Evolutionary conservation across 2,797 vertebrate genomes (phyloP).

Genomic region (Psittacula derbiana): DNA sequence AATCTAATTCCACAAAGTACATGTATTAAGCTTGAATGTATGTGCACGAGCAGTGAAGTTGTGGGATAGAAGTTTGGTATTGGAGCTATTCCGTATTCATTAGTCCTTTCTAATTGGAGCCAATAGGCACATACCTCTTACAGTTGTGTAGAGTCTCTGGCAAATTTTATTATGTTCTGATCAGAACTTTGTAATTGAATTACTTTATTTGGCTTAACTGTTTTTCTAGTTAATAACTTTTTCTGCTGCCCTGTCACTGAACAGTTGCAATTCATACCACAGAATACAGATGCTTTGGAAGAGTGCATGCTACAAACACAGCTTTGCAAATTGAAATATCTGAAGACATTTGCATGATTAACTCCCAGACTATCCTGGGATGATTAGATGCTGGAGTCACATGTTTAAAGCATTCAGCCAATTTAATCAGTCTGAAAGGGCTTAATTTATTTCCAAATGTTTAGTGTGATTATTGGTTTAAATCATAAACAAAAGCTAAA

Average conservation of each 20-base stretch:
- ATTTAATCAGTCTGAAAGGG: constrained; percentile 50
- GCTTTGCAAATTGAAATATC: constrained; percentile 6
- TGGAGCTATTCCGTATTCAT: neutral
- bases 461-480: constrained; percentile 43
- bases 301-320: neutral
- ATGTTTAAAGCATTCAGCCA: constrained; percentile 21
- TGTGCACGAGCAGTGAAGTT: rapidly evolving
- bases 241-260: neutral
- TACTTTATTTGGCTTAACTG: neutral
- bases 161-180: neutral
- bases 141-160: neutral
- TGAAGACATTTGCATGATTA: constrained; percentile 49
- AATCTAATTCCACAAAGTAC: neutral
- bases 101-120: neutral
- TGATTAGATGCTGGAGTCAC: constrained; percentile 17
- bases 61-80: neutral
- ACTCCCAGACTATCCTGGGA: constrained; percentile 21
- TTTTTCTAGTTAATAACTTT: neutral
- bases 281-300: neutral
- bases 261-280: neutral
- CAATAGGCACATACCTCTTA: neutral
- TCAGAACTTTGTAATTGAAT: neutral
- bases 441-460: constrained; percentile 57
- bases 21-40: rapidly evolving
- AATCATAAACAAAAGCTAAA: constrained; percentile 40